Conservation (phyloP, 2,113 vertebrate genomes). For the Pitta sordida region DNA sequence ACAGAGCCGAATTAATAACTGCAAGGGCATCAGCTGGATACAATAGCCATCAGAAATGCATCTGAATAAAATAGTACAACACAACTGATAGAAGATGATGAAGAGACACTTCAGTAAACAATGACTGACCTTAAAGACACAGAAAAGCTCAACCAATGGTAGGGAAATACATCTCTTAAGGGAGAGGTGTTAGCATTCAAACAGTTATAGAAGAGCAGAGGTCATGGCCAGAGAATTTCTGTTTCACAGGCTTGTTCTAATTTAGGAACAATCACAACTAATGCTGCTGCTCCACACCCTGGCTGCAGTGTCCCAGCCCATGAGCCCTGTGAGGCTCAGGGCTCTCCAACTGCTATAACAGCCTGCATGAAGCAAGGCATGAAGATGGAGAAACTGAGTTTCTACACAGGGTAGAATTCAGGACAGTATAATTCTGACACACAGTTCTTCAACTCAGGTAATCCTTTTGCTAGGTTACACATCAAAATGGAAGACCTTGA, state of each 20-base stretch:
- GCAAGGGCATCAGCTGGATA: background rate
- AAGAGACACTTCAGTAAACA: background rate
- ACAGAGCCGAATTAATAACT: background rate
- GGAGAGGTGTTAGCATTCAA: background rate
- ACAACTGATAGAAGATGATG: background rate
- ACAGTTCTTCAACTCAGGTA: rapidly evolving
- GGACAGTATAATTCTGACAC: background rate
- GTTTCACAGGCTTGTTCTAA: background rate
- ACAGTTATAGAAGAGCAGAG: background rate
- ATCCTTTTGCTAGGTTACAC: background rate
- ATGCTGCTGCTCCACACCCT: background rate
- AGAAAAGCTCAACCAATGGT: background rate
- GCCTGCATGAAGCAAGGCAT: background rate
- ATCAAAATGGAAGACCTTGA: background rate
- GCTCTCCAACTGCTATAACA: background rate
- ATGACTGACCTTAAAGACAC: background rate
- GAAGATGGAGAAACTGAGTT: background rate
- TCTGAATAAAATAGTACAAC: background rate
- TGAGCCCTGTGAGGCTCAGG: background rate
- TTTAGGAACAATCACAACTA: background rate
- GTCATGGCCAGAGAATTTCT: background rate
- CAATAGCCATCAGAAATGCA: background rate
- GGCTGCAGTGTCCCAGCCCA: background rate
- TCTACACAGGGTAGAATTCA: background rate
- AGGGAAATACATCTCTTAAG: background rate